Percentiles rank a stretch among this genome's conserved stretches.
Evolutionary conservation across 2,797 vertebrate species (phyloP).

Genomic region (Yasuhikotakia modesta): DNA sequence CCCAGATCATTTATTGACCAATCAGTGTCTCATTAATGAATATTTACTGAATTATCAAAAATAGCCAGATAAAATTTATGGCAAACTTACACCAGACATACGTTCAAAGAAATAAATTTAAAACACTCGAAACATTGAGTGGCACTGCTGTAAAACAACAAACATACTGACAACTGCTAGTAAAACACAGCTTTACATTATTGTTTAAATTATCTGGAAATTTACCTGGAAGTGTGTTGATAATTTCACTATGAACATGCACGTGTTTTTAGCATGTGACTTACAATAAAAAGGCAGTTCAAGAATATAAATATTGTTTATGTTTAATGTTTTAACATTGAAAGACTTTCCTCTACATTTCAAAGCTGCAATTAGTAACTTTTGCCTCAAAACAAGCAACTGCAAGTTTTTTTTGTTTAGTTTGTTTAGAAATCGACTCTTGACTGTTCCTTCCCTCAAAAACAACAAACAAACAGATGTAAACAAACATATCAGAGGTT

Average conservation of each 20-base stretch:
- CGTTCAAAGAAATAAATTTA: not conserved
- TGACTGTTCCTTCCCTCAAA: not conserved
- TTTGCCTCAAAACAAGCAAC: too few relatives aligned
- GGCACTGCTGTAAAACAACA: too few relatives aligned
- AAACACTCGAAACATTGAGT: too few relatives aligned
- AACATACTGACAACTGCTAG: too few relatives aligned
- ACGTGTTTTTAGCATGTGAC: not conserved
- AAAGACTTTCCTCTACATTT: not conserved
- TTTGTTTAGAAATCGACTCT: not conserved
- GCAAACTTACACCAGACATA: not conserved
- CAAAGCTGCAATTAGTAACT: too few relatives aligned
- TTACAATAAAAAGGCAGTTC: not conserved
- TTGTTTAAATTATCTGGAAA: too few relatives aligned
- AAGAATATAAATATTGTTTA: too few relatives aligned
- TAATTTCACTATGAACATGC: not conserved
- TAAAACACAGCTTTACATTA: too few relatives aligned
- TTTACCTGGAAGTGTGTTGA: too few relatives aligned
- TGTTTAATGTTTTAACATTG: not conserved
- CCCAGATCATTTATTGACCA: conserved; percentile 42
- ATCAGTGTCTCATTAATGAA: conserved; percentile 78
- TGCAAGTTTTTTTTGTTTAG: too few relatives aligned
- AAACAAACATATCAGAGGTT: not conserved
- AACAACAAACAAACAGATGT: not conserved
- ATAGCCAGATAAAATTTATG: not conserved
- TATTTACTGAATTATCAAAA: conserved; percentile 77